Conservation (phyloP, 2,888 invertebrate genomes). For the Apamea monoglypha region DNA sequence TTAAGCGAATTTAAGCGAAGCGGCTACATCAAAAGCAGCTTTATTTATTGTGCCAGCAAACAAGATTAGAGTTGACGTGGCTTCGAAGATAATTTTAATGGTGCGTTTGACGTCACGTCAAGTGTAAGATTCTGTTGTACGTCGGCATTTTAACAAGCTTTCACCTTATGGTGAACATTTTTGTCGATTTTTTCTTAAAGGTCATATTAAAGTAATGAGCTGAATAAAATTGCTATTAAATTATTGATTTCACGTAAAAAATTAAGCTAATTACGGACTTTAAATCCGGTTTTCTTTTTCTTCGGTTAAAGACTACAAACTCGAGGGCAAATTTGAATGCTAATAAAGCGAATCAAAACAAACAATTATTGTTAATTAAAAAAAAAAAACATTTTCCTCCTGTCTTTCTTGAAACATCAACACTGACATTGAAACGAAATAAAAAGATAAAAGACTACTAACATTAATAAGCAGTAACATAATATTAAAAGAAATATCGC, state of each 20-base stretch:
- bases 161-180: conserved; percentile 70
- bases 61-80: conserved; percentile 84
- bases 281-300: not conserved
- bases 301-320: not conserved
- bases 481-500: conserved; percentile 53
- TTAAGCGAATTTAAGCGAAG: conserved; percentile 74
- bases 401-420: conserved; percentile 43
- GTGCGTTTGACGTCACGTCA: conserved; percentile 77
- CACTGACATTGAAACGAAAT: conserved; percentile 41
- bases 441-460: conserved; percentile 20
- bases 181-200: conserved; percentile 68
- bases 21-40: conserved; percentile 85
- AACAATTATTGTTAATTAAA: conserved; percentile 29
- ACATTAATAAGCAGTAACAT: conserved; percentile 44
- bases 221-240: conserved; percentile 46
- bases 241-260: conserved; percentile 49
- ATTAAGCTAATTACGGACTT: conserved; percentile 38
- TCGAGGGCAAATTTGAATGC: not conserved
- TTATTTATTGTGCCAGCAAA: conserved; percentile 80
- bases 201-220: conserved; percentile 69
- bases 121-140: conserved; percentile 68
- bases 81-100: conserved; percentile 84
- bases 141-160: conserved; percentile 78
- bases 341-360: conserved; percentile 33
- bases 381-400: conserved; percentile 37